Percentiles rank a stretch among this genome's conserved stretches.
These are phyloP conservation scores for Sialis fuliginosa DNA, from an alignment of 2,888 invertebrate species.

Conservation along the genomic window DNA sequence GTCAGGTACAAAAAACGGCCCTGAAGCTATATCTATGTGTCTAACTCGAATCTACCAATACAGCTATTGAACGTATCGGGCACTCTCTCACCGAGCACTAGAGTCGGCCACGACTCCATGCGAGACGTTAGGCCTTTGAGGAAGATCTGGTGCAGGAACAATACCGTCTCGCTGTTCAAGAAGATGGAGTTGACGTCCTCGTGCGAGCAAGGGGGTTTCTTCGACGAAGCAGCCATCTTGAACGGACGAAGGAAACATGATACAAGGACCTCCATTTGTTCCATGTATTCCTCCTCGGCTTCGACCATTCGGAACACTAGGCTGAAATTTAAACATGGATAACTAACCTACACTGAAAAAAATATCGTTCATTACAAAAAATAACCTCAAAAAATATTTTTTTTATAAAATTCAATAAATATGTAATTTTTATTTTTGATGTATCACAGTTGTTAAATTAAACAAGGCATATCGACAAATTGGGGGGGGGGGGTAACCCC, in stretches of 20 bases:
- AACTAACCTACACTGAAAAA: too few relatives aligned
- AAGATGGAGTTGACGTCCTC: slow-evolving; percentile 91
- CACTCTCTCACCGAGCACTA: slow-evolving; percentile 57
- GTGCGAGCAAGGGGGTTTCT: slow-evolving; percentile 81
- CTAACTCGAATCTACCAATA: too few relatives aligned
- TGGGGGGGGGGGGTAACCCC: too few relatives aligned
- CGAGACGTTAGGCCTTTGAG: slow-evolving; percentile 79
- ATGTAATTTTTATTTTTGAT: background rate
- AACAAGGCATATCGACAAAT: too few relatives aligned
- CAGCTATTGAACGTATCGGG: background rate
- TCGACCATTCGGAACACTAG: slow-evolving; percentile 84
- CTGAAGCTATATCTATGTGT: too few relatives aligned
- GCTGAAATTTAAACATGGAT: slow-evolving; percentile 25
- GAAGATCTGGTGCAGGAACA: slow-evolving; percentile 88
- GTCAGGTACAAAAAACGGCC: too few relatives aligned
- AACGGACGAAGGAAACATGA: slow-evolving; percentile 79
- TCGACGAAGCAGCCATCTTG: slow-evolving; percentile 87
- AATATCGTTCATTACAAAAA: background rate
- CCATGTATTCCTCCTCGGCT: slow-evolving; percentile 82
- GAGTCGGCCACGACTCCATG: slow-evolving; percentile 86
- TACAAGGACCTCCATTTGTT: slow-evolving; percentile 70
- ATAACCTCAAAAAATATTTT: background rate
- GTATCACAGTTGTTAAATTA: background rate
- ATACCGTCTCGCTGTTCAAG: slow-evolving; percentile 78
- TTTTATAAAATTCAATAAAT: background rate